Conservation (phyloP, 2,113 vertebrate species). For the Sciurus niger region DNA sequence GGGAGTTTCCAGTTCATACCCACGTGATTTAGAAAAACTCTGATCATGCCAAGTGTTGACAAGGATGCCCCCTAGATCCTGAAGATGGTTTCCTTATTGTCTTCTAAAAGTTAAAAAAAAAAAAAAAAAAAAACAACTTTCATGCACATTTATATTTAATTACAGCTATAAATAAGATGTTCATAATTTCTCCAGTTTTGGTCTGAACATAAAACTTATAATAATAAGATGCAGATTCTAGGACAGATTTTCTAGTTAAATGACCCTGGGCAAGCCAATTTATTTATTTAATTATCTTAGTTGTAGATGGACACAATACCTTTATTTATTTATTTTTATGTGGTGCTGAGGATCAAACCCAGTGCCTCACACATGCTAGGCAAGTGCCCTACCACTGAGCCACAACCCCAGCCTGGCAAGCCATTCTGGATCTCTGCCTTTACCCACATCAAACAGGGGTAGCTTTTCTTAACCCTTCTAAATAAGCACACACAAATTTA, state of each 20-base stretch:
- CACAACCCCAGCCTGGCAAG: background rate
- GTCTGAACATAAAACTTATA: background rate
- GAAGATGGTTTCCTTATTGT: background rate
- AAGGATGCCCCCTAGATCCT: background rate
- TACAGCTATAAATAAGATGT: background rate
- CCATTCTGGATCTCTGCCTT: background rate
- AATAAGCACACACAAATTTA: conserved; percentile 3
- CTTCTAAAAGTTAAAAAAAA: background rate
- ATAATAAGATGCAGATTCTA: background rate
- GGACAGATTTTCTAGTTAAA: background rate
- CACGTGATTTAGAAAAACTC: background rate
- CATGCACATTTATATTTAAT: background rate
- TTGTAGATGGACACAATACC: too few species aligned
- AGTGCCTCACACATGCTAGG: too few species aligned
- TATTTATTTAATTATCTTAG: too few species aligned
- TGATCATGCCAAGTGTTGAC: background rate
- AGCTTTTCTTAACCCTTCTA: conserved; percentile 34
- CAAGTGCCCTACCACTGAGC: too few species aligned
- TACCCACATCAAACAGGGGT: background rate
- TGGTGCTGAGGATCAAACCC: too few species aligned
- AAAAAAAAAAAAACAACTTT: background rate
- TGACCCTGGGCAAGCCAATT: background rate
- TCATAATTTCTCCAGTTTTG: conserved; percentile 34
- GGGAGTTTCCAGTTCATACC: background rate
- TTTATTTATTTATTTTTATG: too few species aligned